These are phyloP conservation scores for Tetrapedia diversipes DNA, from an alignment of 2,888 invertebrate species.

Conservation along the genomic window DNA sequence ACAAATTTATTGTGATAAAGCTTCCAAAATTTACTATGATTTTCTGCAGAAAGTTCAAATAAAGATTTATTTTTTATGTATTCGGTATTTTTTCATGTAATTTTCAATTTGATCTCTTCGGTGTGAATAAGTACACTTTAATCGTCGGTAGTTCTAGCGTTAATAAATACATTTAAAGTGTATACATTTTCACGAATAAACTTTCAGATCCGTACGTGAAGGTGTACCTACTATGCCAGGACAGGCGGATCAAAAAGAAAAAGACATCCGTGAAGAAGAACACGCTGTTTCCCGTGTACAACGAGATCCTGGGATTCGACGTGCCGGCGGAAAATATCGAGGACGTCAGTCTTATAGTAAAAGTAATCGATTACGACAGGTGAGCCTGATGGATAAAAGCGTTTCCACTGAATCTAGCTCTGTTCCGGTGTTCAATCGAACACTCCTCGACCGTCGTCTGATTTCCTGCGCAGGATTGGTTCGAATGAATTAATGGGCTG, in stretches of 20 bases:
- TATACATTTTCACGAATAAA: too few relatives aligned
- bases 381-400: slow-evolving; percentile 80
- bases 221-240: slow-evolving; percentile 93
- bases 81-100: too few relatives aligned
- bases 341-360: slow-evolving; percentile 91
- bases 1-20: too few relatives aligned
- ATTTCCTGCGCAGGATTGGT: slow-evolving; percentile 87
- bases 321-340: slow-evolving; percentile 92
- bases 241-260: slow-evolving; percentile 95
- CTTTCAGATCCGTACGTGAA: slow-evolving; percentile 95
- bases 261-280: slow-evolving; percentile 95
- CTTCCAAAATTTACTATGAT: too few relatives aligned
- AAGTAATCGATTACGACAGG: slow-evolving; percentile 96
- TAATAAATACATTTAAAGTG: not conserved
- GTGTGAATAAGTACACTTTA: too few relatives aligned
- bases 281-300: slow-evolving; percentile 94
- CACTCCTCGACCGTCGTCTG: not conserved
- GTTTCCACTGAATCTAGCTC: not conserved
- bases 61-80: too few relatives aligned
- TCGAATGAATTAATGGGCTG: slow-evolving; percentile 94
- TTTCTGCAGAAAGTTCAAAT: too few relatives aligned
- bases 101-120: too few relatives aligned
- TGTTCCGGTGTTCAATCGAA: too few relatives aligned
- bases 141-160: too few relatives aligned
- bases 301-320: slow-evolving; percentile 97